Conservation (phyloP, 2,113 vertebrate species). For the Erpornis zantholeuca region DNA sequence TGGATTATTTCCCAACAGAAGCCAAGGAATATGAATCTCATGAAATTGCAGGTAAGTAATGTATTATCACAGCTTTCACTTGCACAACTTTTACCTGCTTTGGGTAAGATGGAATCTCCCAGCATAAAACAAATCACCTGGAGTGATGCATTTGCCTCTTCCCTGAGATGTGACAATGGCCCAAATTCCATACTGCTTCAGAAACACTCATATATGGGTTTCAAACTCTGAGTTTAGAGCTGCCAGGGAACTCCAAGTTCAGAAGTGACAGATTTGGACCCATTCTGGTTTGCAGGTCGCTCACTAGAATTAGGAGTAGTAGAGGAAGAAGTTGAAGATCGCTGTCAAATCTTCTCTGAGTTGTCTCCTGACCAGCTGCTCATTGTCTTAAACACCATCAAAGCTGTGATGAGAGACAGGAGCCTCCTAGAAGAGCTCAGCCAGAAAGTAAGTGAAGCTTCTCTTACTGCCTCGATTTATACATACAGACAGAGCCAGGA, state of each 20-base stretch:
- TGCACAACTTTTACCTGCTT: no score
- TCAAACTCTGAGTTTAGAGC: neutral
- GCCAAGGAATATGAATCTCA: no score
- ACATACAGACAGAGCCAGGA: neutral
- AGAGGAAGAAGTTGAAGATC: no score
- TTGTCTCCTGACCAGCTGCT: neutral
- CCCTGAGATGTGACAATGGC: no score
- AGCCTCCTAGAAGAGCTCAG: neutral
- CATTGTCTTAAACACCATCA: neutral
- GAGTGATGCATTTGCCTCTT: no score
- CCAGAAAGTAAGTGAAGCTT: conserved; percentile 1
- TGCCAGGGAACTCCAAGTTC: neutral
- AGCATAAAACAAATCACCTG: neutral
- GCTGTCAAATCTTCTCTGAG: rapidly evolving
- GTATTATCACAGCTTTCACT: no score
- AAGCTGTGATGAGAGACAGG: neutral
- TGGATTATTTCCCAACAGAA: no score
- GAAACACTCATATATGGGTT: no score
- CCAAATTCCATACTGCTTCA: no score
- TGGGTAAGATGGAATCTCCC: neutral
- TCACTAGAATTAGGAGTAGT: no score
- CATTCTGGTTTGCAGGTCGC: neutral
- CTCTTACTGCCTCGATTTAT: neutral
- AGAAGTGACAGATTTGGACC: neutral
- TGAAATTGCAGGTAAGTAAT: no score